Evolutionary conservation across 2,797 vertebrate genomes (phyloP).

Genomic region (Mus caroli): DNA sequence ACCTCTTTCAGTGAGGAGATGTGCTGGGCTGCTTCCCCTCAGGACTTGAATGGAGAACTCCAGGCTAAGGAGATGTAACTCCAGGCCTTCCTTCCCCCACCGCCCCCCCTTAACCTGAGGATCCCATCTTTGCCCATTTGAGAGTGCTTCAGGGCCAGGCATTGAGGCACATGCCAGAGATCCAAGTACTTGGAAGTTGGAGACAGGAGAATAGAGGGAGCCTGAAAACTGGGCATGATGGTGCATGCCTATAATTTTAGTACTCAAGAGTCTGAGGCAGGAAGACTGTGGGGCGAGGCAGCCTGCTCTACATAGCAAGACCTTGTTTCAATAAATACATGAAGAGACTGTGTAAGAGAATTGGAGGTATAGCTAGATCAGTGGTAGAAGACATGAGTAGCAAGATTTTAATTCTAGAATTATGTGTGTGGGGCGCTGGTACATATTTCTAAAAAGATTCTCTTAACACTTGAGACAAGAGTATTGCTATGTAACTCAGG

Average conservation of each 20-base stretch:
- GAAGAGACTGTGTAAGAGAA: neutral
- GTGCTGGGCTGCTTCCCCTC: neutral
- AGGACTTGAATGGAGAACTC: neutral
- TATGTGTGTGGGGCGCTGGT: neutral
- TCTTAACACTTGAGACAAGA: too few species aligned
- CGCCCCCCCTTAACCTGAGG: neutral
- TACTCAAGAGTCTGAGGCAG: neutral
- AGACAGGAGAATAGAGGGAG: neutral
- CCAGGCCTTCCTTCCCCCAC: neutral
- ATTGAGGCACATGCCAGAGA: neutral
- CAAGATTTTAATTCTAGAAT: conserved; percentile 27
- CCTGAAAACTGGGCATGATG: neutral
- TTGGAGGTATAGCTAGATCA: neutral
- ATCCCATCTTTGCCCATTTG: neutral
- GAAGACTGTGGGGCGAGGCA: neutral
- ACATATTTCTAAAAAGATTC: conserved; percentile 25
- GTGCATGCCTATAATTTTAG: neutral
- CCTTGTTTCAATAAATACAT: neutral
- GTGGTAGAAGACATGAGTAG: neutral
- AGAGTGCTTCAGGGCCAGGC: neutral
- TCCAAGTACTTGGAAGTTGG: neutral
- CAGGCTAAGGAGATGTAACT: neutral
- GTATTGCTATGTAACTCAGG: neutral
- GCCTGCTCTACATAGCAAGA: neutral
- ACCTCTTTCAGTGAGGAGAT: neutral